phyloP scores from a whole-genome alignment of 2,797 vertebrate species.

The Paguma larvata region DNA sequence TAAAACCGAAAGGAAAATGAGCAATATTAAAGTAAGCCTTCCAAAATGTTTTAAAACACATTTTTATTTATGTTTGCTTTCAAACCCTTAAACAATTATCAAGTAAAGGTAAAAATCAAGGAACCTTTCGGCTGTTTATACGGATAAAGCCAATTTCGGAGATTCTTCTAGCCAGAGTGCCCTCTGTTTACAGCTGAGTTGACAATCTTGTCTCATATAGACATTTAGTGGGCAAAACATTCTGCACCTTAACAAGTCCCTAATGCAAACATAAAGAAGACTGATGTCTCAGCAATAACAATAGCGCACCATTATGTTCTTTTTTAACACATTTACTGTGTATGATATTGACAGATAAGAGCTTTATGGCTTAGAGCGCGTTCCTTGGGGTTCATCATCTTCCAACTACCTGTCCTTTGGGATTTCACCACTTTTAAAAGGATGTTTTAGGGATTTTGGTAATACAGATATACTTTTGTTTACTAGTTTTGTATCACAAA shows the following conservation, averaged over 20 bases:
- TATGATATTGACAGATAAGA: conserved; percentile 76
- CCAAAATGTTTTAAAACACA: background rate
- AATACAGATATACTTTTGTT: conserved; percentile 71
- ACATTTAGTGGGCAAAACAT: conserved; percentile 76
- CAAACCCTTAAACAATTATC: conserved; percentile 55
- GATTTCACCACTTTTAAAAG: conserved; percentile 59
- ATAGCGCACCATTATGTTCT: conserved; percentile 5
- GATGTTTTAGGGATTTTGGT: conserved; percentile 45
- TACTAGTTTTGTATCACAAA: conserved; percentile 2
- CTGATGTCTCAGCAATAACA: conserved; percentile 74
- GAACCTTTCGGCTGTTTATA: background rate
- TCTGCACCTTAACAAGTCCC: conserved; percentile 72
- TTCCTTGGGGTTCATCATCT: conserved; percentile 64
- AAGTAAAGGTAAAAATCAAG: background rate
- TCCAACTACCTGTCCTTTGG: conserved; percentile 66
- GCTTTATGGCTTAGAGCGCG: conserved; percentile 66
- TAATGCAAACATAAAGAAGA: conserved; percentile 79
- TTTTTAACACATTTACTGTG: conserved; percentile 68
- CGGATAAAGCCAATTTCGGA: conserved; percentile 67
- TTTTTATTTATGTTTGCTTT: conserved; percentile 22
- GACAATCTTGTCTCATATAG: conserved; percentile 69
- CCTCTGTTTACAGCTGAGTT: conserved; percentile 78
- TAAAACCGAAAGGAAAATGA: background rate
- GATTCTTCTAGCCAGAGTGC: conserved; percentile 63
- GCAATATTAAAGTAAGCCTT: background rate